phyloP scores from a whole-genome alignment of 2,113 vertebrate species.

The Datnioides undecimradiatus region DNA sequence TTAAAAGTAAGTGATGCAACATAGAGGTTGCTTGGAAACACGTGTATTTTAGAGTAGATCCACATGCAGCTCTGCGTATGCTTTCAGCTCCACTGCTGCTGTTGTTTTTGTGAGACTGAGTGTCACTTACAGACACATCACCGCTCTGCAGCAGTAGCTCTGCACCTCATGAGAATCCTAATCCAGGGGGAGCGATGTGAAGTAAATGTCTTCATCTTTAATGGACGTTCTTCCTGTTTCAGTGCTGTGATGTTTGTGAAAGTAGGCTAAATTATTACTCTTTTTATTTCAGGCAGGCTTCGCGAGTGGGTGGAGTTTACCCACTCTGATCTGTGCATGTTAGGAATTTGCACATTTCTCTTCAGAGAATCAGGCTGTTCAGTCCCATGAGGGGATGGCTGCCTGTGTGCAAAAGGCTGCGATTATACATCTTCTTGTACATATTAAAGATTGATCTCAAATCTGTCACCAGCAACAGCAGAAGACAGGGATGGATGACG shows the following conservation, averaged over 20 bases:
- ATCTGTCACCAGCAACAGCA: not conserved
- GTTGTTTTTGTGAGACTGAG: not conserved
- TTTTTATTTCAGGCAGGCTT: conserved; percentile 10
- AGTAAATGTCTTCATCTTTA: conserved; percentile 1
- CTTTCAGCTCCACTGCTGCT: conserved; percentile 13
- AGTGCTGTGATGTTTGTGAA: conserved; percentile 3
- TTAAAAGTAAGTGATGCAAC: conserved; percentile 1
- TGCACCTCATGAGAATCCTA: not conserved
- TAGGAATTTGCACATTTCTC: not conserved
- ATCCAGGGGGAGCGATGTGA: conserved; percentile 9
- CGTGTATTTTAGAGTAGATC: conserved; percentile 5
- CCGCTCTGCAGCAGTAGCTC: not conserved
- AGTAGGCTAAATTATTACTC: not conserved
- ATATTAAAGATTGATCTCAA: not conserved
- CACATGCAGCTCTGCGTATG: not conserved
- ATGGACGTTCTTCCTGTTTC: conserved; percentile 4
- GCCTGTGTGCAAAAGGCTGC: not conserved
- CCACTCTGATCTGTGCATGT: not conserved
- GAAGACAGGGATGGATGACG: not conserved
- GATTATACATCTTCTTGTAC: not conserved
- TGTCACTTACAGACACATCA: not conserved
- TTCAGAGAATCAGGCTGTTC: not conserved
- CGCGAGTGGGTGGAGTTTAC: not conserved
- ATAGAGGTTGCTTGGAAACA: conserved; percentile 20
- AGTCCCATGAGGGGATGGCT: not conserved